phyloP scores from a whole-genome alignment of 2,888 invertebrate species.

The Thera britannica region DNA sequence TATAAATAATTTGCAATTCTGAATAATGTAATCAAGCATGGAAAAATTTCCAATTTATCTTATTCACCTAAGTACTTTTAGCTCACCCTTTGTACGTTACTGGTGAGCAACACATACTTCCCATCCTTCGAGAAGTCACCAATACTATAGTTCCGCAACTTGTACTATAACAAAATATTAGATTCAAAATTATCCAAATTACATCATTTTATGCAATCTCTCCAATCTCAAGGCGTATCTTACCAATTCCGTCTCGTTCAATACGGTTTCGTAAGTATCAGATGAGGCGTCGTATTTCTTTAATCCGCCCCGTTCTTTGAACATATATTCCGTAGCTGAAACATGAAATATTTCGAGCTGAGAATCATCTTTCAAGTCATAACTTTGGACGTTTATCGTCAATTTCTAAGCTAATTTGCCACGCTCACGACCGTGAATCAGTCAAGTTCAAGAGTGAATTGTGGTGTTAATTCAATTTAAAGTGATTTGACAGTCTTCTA shows the following conservation, averaged over 20 bases:
- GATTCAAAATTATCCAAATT: conserved; percentile 11
- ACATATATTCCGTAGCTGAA: conserved; percentile 69
- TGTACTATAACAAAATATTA: conserved; percentile 53
- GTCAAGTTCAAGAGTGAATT: conserved; percentile 26
- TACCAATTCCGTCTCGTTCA: conserved; percentile 67
- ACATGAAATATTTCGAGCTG: conserved; percentile 35
- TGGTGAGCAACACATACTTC: conserved; percentile 62
- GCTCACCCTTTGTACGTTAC: conserved; percentile 64
- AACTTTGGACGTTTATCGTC: conserved; percentile 18
- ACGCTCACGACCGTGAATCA: conserved; percentile 20
- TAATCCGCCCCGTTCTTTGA: conserved; percentile 62
- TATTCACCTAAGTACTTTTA: background rate
- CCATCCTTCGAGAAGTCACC: conserved; percentile 66
- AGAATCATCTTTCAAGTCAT: conserved; percentile 15
- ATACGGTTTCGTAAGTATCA: conserved; percentile 51
- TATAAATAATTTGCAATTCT: too few relatives aligned
- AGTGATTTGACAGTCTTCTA: conserved; percentile 9
- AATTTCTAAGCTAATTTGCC: conserved; percentile 18
- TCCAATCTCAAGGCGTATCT: conserved; percentile 43
- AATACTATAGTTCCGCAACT: conserved; percentile 58
- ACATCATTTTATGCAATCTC: conserved; percentile 25
- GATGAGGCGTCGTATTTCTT: conserved; percentile 62
- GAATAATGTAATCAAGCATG: too few relatives aligned
- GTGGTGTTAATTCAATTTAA: conserved; percentile 24
- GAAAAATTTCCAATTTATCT: background rate